These are phyloP conservation scores for Rhagologus leucostigma DNA, from an alignment of 2,113 vertebrate species.

Conservation along the genomic window DNA sequence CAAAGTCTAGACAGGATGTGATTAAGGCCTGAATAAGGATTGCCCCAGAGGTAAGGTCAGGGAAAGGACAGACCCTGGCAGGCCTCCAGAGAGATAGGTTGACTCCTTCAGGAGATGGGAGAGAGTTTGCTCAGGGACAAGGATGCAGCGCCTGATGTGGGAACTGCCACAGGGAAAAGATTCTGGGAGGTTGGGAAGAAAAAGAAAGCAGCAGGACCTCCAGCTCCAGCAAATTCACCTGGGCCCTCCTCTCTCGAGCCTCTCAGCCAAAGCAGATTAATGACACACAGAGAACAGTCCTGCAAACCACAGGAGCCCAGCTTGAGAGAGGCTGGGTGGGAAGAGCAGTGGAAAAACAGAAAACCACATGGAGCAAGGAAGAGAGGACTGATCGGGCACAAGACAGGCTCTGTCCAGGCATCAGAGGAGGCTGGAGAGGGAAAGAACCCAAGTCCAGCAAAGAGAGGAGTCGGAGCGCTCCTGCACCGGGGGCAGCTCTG, in stretches of 20 bases:
- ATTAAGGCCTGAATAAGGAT: conserved; percentile 66
- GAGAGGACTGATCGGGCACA: neutral
- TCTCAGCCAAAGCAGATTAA: neutral
- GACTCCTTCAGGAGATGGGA: conserved; percentile 31
- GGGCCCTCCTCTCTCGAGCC: neutral
- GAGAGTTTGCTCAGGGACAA: neutral
- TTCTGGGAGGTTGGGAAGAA: neutral
- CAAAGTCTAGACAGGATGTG: conserved; percentile 80
- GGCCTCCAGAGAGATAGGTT: conserved; percentile 21
- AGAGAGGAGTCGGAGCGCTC: neutral
- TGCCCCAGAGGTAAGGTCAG: conserved; percentile 69
- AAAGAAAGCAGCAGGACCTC: neutral
- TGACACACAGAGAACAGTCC: neutral
- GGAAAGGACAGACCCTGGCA: conserved; percentile 67
- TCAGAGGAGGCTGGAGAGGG: neutral
- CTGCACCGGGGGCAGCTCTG: neutral
- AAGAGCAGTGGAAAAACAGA: neutral
- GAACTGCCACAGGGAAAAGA: neutral
- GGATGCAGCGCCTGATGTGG: neutral
- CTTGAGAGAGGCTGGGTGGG: neutral
- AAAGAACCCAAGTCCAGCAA: neutral
- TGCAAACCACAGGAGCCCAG: neutral
- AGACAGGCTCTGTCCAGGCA: neutral
- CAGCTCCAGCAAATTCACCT: neutral
- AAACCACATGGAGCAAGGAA: neutral